These are phyloP conservation scores for Acronicta psi DNA, from an alignment of 2,888 invertebrate genomes.

Conservation along the genomic window DNA sequence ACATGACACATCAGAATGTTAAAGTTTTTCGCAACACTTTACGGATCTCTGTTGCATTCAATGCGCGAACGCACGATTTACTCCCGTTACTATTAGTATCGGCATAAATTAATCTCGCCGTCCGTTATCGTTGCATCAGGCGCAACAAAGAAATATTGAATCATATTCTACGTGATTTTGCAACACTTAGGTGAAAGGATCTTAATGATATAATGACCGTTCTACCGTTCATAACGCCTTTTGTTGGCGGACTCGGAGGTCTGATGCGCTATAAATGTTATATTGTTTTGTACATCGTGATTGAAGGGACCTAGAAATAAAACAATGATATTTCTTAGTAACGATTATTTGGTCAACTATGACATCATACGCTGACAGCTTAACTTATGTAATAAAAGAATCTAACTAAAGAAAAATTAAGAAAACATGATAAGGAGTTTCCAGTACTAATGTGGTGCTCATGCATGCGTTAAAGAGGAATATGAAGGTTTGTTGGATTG, in stretches of 20 bases:
- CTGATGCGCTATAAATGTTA: slow-evolving; percentile 26
- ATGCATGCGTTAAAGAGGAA: too few relatives aligned
- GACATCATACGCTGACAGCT: too few relatives aligned
- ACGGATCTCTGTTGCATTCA: slow-evolving; percentile 31
- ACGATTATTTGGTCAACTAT: not conserved
- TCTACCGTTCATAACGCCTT: slow-evolving; percentile 20
- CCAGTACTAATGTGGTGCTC: too few relatives aligned
- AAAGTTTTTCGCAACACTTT: not conserved
- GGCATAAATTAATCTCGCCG: slow-evolving; percentile 58
- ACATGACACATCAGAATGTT: too few relatives aligned
- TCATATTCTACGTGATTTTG: slow-evolving; percentile 54
- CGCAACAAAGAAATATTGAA: slow-evolving; percentile 53
- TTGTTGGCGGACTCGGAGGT: slow-evolving; percentile 16
- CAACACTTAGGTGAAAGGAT: slow-evolving; percentile 60
- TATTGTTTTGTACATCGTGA: slow-evolving; percentile 38
- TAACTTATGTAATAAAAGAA: too few relatives aligned
- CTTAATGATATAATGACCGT: slow-evolving; percentile 38
- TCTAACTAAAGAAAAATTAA: too few relatives aligned
- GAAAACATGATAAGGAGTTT: too few relatives aligned
- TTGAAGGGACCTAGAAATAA: slow-evolving; percentile 40
- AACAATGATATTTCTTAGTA: not conserved
- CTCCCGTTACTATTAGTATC: slow-evolving; percentile 51
- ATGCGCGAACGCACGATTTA: slow-evolving; percentile 45
- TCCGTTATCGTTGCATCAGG: slow-evolving; percentile 54
- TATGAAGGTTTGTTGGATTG: too few relatives aligned